Evolutionary conservation across 2,113 vertebrate species (phyloP), one percentile per base, ranked within the genome.

Genomic region (Sceloporus tristichus): DNA sequence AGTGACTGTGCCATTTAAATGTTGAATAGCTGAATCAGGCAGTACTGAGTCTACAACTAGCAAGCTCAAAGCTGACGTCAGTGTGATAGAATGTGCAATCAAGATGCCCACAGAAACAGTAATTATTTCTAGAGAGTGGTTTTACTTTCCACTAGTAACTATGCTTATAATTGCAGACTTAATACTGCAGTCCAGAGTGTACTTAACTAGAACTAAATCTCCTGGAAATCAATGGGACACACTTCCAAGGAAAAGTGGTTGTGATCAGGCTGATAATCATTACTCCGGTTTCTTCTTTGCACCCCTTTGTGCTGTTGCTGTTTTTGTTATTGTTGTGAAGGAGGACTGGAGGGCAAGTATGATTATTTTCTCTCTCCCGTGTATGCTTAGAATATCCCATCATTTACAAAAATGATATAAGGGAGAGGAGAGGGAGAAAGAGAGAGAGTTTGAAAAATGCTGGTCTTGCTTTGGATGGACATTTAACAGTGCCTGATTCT

Each of bases 81-180:
- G 23, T n/a, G n/a, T 82, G 48, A 82, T 68, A 70, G 74, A 87
- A 88, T 5, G 84, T n/a, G 75, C 82, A 91, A 23, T 83, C 84
- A 88, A 89, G 83, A 21, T 82, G 71, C 66, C 0, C n/a, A 14
- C 0, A 83, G 87, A 93, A 75, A 68, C 77, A 85, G 79, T 21
- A 53, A 34, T 87, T 86, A 73, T 90, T 92, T 91, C 53, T 71
- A 59, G 90, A 89, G 81, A 82, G 87, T 54, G n/a, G 85, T 62
- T 92, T 84, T 0, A 53, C 40, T 16, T 83, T 70, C 66, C 23
- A 70, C 23, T 83, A n/a, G 25, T 71, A 83, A 53, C 14, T 21
- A n/a, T 48, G 40, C 40, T 71, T n/a, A 29, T 68, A 71, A 53
- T 70, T 83, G 40, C 42, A 53, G 81, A 16, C 38, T 70, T 68